A percentile compares a stretch with the other conserved stretches of the same genome.
These are phyloP conservation scores for Hypotaenidia okinawae DNA, from an alignment of 2,797 vertebrate genomes.

Conservation along the genomic window DNA sequence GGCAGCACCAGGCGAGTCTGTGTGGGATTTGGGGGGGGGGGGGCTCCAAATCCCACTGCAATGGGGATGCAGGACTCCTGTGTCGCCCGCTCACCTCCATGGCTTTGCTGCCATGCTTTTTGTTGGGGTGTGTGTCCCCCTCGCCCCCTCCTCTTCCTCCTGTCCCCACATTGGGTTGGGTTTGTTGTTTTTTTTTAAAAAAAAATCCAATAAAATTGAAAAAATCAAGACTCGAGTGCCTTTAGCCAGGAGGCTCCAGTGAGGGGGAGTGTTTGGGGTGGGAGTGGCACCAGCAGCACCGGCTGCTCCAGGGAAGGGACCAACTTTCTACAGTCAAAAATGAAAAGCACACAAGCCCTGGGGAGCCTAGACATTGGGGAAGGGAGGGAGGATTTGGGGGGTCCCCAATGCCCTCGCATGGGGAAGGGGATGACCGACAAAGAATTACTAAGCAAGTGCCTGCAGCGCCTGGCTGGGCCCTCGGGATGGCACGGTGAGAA, in stretches of 20 bases:
- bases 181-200: neutral
- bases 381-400: no score
- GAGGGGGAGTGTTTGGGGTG: neutral
- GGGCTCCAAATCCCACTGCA: no score
- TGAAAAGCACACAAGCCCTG: neutral
- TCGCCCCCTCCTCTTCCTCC: neutral
- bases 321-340: neutral
- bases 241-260: neutral
- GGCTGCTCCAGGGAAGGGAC: neutral
- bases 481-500: neutral
- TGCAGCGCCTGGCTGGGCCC: neutral
- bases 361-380: neutral
- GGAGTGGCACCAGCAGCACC: neutral
- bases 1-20: neutral
- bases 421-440: neutral
- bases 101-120: neutral
- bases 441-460: neutral
- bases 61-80: neutral
- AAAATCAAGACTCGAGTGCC: neutral
- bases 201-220: neutral
- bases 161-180: neutral
- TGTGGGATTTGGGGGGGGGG: neutral
- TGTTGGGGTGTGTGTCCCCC: neutral
- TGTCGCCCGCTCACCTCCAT: rapidly evolving
- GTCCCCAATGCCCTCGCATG: neutral